Evolutionary conservation across 2,113 vertebrate genomes (phyloP).

Genomic region (Oncorhynchus mykiss): DNA sequence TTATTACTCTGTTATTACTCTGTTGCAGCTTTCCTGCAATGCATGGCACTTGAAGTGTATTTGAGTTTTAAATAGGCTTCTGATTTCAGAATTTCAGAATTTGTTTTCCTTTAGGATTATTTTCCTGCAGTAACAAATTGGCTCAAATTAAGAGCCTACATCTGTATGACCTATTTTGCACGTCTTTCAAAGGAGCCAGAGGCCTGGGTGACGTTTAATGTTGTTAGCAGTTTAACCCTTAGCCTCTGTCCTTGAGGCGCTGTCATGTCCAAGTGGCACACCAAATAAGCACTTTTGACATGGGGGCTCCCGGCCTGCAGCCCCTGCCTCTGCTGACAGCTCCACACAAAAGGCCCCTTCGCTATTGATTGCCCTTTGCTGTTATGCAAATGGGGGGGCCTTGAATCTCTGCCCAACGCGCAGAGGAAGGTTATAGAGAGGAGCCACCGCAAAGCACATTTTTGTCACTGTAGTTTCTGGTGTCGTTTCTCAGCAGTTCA

Average conservation of each 20-base stretch:
- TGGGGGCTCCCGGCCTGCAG: slow-evolving; percentile 50
- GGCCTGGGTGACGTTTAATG: slow-evolving; percentile 63
- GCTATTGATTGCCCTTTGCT: slow-evolving; percentile 67
- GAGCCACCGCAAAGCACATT: slow-evolving; percentile 18
- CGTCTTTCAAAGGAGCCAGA: slow-evolving; percentile 47
- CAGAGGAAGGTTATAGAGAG: slow-evolving; percentile 21
- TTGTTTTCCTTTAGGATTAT: too few species aligned
- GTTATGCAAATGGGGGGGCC: slow-evolving; percentile 66
- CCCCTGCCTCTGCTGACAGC: slow-evolving; percentile 62
- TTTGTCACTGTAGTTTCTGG: neutral
- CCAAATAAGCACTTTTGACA: slow-evolving; percentile 75
- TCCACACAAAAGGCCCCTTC: slow-evolving; percentile 62
- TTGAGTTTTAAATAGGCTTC: too few species aligned
- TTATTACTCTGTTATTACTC: too few species aligned
- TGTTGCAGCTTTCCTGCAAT: too few species aligned
- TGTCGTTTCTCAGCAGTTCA: slow-evolving; percentile 33
- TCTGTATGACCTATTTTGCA: slow-evolving; percentile 52
- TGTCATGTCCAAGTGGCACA: slow-evolving; percentile 70
- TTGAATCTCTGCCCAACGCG: slow-evolving; percentile 21
- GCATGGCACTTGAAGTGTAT: too few species aligned
- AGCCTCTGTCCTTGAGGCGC: slow-evolving; percentile 63
- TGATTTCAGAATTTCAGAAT: too few species aligned
- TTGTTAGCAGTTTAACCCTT: slow-evolving; percentile 72
- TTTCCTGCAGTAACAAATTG: too few species aligned
- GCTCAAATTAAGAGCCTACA: too few species aligned